Percentiles rank a stretch among this genome's conserved stretches.
Conservation (phyloP, 2,113 vertebrate genomes). For the Hemibagrus wyckioides region DNA sequence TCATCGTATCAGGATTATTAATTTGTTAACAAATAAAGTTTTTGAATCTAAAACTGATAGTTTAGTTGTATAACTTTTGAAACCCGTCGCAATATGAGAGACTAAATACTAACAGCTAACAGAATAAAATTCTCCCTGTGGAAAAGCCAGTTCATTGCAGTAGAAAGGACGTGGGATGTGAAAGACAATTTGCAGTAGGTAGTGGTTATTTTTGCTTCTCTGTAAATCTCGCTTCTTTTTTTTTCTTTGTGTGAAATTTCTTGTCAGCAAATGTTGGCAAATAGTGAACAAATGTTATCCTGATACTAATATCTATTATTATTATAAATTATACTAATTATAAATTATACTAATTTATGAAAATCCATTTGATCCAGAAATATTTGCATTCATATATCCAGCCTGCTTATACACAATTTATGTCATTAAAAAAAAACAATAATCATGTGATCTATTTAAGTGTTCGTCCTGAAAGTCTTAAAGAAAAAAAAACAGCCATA, state of each 20-base stretch:
- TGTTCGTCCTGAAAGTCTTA: neutral
- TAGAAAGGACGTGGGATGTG: neutral
- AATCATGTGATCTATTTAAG: neutral
- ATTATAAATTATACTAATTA: no score
- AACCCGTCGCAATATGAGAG: neutral
- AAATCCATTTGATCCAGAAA: no score
- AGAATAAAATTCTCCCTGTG: neutral
- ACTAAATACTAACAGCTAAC: neutral
- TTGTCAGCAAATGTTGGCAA: neutral
- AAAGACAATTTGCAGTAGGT: neutral
- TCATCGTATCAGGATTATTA: neutral
- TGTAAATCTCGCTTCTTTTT: neutral
- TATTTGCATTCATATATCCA: no score
- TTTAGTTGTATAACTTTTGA: neutral
- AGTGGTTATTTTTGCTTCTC: neutral
- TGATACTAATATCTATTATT: no score
- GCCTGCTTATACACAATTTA: neutral
- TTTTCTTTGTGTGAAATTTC: neutral
- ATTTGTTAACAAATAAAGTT: neutral
- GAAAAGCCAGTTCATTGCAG: neutral
- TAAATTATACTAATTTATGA: no score
- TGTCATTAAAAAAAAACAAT: neutral
- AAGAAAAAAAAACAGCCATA: neutral
- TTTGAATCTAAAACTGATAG: neutral
- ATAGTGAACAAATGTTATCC: neutral